Conservation (phyloP, 2,888 invertebrate genomes). For the Dusona sp. region DNA sequence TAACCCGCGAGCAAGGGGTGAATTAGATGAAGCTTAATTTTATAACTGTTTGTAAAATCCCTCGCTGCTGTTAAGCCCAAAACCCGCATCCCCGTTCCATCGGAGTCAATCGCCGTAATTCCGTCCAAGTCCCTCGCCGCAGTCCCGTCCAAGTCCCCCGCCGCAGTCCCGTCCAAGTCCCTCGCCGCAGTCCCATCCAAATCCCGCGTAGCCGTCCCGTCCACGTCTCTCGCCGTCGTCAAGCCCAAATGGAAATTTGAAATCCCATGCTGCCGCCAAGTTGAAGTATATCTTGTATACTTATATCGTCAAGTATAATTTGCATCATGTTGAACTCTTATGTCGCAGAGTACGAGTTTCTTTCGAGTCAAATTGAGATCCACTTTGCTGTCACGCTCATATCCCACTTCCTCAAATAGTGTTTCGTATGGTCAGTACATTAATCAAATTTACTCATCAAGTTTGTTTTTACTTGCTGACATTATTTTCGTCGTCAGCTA, state of each 20-base stretch:
- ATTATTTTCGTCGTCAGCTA: background rate
- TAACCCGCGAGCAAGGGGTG: background rate
- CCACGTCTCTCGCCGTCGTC: slow-evolving; percentile 28
- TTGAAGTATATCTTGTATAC: no score
- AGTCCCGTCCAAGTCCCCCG: slow-evolving; percentile 6
- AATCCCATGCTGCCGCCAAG: background rate
- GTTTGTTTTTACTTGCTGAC: background rate
- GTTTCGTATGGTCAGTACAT: background rate
- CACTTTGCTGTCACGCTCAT: background rate
- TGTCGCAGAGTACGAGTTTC: background rate
- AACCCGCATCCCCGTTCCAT: background rate
- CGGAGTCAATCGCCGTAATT: background rate
- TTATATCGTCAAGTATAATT: slow-evolving; percentile 24
- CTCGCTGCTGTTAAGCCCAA: background rate
- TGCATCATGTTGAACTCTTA: background rate
- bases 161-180: background rate
- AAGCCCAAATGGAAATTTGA: background rate
- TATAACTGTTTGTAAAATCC: background rate
- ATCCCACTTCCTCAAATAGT: background rate
- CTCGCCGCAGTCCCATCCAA: slow-evolving; percentile 1
- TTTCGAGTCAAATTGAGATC: background rate
- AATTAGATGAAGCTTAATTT: background rate
- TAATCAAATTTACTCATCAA: background rate
- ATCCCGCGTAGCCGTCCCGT: slow-evolving; percentile 31
- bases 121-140: background rate